phyloP scores from a whole-genome alignment of 2,797 vertebrate species.

The Siniperca undulata region DNA sequence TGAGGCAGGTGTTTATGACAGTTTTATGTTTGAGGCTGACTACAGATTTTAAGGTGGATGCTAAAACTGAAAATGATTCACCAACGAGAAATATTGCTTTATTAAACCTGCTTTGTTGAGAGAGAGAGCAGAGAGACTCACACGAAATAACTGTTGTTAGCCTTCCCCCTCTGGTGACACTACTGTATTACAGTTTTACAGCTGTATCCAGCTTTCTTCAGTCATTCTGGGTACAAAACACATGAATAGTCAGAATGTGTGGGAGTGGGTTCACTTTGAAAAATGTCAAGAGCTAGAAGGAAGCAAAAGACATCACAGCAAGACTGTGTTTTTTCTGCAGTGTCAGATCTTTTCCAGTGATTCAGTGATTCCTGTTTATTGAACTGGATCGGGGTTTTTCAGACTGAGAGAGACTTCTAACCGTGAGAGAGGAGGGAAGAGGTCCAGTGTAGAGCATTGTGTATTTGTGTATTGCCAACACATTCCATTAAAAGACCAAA shows the following conservation, averaged over 20 bases:
- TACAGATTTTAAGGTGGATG: neutral
- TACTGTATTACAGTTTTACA: conserved; percentile 72
- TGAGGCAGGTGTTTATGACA: neutral
- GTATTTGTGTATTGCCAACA: neutral
- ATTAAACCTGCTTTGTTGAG: neutral
- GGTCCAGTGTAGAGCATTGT: no score
- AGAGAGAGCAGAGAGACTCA: neutral
- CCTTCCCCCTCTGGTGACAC: conserved; percentile 50
- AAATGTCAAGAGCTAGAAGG: neutral
- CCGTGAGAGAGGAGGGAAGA: neutral
- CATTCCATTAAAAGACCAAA: neutral
- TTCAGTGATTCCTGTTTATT: neutral
- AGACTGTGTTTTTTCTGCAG: neutral
- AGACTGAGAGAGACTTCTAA: neutral
- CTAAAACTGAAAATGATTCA: neutral
- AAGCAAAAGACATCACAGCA: neutral
- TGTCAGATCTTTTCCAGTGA: neutral
- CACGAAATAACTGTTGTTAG: conserved; percentile 5
- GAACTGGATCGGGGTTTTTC: neutral
- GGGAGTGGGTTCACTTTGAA: neutral
- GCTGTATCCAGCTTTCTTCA: neutral
- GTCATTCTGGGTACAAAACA: neutral
- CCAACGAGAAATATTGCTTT: neutral
- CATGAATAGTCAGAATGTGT: neutral
- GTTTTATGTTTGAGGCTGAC: neutral